Conservation (phyloP, 1,140 invertebrate genomes). For the Eriocheir sinensis region DNA sequence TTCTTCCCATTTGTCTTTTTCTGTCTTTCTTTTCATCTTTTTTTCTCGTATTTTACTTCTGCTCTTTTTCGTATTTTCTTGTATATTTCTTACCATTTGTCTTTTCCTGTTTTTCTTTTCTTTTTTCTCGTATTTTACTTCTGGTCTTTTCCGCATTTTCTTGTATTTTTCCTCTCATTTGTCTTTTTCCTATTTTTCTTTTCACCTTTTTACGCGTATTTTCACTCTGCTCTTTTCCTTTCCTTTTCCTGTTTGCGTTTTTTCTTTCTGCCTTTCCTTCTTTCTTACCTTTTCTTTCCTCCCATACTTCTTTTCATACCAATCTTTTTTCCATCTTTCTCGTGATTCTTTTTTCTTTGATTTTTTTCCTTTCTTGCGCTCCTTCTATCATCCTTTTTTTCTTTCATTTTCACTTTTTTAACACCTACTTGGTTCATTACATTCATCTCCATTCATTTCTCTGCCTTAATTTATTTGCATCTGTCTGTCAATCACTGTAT, state of each 20-base stretch:
- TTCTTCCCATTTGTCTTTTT: neutral
- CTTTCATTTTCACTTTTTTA: too few relatives aligned
- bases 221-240: neutral
- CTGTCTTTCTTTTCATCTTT: neutral
- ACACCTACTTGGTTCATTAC: too few relatives aligned
- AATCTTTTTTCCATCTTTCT: neutral
- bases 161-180: neutral
- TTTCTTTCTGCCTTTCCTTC: neutral
- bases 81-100: neutral
- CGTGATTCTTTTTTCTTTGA: neutral
- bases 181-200: neutral
- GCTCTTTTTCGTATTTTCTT: neutral
- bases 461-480: too few relatives aligned
- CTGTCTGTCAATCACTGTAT: too few relatives aligned
- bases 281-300: neutral
- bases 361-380: too few relatives aligned
- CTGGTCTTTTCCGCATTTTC: neutral
- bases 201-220: too few relatives aligned
- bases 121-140: neutral
- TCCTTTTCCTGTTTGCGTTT: neutral
- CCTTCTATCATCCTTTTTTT: too few relatives aligned
- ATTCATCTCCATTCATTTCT: too few relatives aligned
- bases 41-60: neutral
- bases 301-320: neutral
- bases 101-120: neutral